Conservation (phyloP, 2,113 vertebrate genomes). For the Phaetusa simplex region DNA sequence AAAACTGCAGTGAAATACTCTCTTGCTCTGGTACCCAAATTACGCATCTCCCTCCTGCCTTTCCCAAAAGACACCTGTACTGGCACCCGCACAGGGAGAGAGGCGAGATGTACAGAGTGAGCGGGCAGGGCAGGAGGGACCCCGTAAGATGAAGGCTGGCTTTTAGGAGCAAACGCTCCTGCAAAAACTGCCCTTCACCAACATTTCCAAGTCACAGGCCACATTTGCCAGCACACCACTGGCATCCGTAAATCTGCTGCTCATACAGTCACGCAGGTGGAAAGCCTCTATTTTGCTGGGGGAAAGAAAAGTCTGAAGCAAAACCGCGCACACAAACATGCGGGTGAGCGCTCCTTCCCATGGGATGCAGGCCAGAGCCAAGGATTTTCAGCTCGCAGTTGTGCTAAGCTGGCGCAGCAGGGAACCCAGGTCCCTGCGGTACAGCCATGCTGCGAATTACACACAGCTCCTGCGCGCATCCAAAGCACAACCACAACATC, state of each 20-base stretch:
- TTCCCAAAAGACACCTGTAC: neutral
- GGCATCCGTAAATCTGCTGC: neutral
- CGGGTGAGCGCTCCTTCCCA: rapidly evolving
- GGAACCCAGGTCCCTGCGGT: neutral
- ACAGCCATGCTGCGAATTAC: neutral
- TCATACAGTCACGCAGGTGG: rapidly evolving
- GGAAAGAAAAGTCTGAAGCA: neutral
- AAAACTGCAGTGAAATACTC: neutral
- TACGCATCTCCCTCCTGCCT: neutral
- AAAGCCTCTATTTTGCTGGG: neutral
- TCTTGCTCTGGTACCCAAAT: rapidly evolving
- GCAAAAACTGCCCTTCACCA: neutral
- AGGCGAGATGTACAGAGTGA: rapidly evolving
- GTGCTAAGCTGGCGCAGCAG: neutral
- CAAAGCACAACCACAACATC: neutral
- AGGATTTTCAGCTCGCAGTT: neutral
- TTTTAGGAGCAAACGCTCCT: neutral
- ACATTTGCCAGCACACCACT: neutral
- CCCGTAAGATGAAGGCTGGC: neutral
- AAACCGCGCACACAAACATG: neutral
- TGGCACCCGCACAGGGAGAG: rapidly evolving
- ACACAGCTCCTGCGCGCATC: neutral
- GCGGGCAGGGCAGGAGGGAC: neutral
- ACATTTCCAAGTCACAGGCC: neutral
- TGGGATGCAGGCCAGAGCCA: neutral